These are phyloP conservation scores for Lamprologus tigripictilis DNA, from an alignment of 2,113 vertebrate species.

Conservation along the genomic window DNA sequence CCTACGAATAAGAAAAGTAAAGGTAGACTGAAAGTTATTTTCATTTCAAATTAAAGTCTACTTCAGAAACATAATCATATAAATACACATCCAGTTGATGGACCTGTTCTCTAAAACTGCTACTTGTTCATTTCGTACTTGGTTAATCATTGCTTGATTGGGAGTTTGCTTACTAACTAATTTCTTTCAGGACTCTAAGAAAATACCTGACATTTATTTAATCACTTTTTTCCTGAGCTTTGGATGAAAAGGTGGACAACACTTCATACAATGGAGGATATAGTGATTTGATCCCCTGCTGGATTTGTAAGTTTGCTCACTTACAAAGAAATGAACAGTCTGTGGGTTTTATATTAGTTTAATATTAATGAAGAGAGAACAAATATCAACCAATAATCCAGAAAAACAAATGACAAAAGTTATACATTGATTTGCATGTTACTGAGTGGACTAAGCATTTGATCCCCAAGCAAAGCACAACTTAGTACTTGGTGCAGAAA, in stretches of 20 bases:
- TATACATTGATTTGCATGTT: not conserved
- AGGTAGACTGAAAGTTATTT: not conserved
- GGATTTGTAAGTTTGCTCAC: not conserved
- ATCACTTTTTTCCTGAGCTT: not conserved
- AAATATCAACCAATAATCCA: not conserved
- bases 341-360: not conserved
- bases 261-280: not conserved
- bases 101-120: not conserved
- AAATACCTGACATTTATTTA: not conserved
- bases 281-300: not conserved
- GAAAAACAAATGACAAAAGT: not conserved
- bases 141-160: not conserved
- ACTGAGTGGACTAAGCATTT: not conserved
- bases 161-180: not conserved
- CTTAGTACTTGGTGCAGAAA: not conserved
- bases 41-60: not conserved
- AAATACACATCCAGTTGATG: not conserved
- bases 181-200: not conserved
- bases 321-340: not conserved
- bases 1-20: not conserved
- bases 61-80: not conserved
- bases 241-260: not conserved
- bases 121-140: not conserved
- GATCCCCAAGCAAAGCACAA: not conserved
- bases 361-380: not conserved